Base-by-base conservation (phyloP, 37 sponge, comb jelly and placozoan genomes). In the Oopsacas minuta region DNA sequence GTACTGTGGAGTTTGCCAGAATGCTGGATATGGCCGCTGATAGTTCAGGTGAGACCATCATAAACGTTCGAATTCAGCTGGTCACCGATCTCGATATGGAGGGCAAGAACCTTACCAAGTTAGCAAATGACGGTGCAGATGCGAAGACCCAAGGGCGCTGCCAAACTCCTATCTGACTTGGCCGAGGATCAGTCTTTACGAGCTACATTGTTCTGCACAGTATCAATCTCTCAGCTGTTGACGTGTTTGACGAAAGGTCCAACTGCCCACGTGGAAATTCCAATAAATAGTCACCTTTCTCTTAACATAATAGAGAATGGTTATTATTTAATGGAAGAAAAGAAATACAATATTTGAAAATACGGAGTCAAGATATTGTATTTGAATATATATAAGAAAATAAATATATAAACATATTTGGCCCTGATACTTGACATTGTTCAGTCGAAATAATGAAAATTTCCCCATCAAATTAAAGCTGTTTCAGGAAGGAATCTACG, bases 1-100 rank as follows among this genome's bases (percentile, higher is more conserved):
- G 75, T 34, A 34, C 75, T 3, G 75, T 61, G 75, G 32, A 32
- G 75, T 61, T 61, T 61, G 75, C 75, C 75, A 34, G 75, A 61
- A 61, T 61, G 75, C 75, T 61, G 75, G 75, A 61, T 61, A 61
- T 61, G 75, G 75, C 75, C 75, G 75, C 75, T 61, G 75, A 61
- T 61, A 34, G 75, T 61, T 61, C 75, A 20, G 7, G 75, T 61
- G 75, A 61, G 75, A 34, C 75, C 75, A 61, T 61, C 75, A 61
- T 32, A 34, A 61, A 61, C 75, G 75, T 34, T 61, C 28, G 75
- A 25, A 61, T 61, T 34, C 75, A 61, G 75, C 75, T 61, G 75
- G 32, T 61, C 22, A 61, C 75, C 75, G 75, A 61, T 61, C 75
- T 61, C 75, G 75, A 61, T 34, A 61, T 61, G 75, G 75, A 61